Base-by-base conservation (phyloP, 2,888 invertebrate species). In the Liodrosophila aerea region DNA sequence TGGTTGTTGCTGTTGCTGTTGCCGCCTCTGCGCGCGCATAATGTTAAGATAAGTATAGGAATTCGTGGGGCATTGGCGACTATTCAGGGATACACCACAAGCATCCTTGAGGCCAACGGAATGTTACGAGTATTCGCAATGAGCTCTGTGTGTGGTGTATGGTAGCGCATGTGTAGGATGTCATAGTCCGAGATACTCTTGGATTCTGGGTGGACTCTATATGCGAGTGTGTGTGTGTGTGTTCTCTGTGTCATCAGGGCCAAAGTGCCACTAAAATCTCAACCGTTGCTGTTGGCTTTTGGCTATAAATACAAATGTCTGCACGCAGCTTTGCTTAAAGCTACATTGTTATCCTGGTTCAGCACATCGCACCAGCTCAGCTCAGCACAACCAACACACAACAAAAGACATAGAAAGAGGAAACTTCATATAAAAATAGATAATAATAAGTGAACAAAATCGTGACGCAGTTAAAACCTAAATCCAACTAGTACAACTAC, bases 251-350 rank as follows among this genome's bases (percentile, higher is more conserved):
- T 74, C 69, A 70, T 74, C 69, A 58, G 36, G 64, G 70, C 71
- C 74, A 69, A 69, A 74, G 70, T 53, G 71, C 45, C 45, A 76
- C 68, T 72, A 72, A 85, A 85, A 78, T 86, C 78, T 82, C 85
- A 68, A 71, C 62, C 60, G 63, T 54, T 47, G 75, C 54, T 49
- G 22, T 49, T 57, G 56, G 54, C 67, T 52, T 64, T 85, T 62
- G 85, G 71, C 88, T 88, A 88, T 88, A 88, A 88, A 88, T 88
- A 88, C 89, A 82, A 87, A 86, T 73, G 87, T 73, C 74, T 74
- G 76, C 76, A 76, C 83, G 85, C 80, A 78, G 87, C 73, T 71
- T 76, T 69, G 80, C 81, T 87, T 87, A 87, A 87, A 87, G 70
- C 86, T 63, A 77, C 82, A 87, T 74, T 83, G 80, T 87, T 87